Base-by-base conservation (phyloP, 2,888 invertebrate genomes). In the Allygus modestus region DNA sequence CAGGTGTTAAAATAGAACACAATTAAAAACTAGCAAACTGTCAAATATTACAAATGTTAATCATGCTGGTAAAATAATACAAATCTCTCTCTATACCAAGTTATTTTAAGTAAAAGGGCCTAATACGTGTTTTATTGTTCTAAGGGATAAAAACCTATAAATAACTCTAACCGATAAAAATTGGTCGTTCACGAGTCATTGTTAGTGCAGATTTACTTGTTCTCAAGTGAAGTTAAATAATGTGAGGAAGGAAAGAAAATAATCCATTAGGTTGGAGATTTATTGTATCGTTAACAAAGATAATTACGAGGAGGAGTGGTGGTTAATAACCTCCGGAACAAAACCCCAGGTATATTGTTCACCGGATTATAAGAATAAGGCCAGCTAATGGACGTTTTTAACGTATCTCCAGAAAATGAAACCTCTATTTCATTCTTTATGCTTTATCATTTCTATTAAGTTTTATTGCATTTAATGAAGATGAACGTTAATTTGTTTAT, bases 231-330 rank as follows among this genome's bases (percentile, higher is more conserved):
- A 12, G 28, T 31, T 65, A 65, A 65, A 65, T 65, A 65, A 65
- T 65, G 65, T 28, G 31, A 65, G 65, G 11, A 65, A 65, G 20
- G 65, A 65, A 65, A 65, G 65, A 65, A 65, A 65, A 65, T 65
- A 65, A 65, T 65, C 65, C 65, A 65, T 65, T 65, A 65, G 65
- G 28, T 65, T 65, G 65, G 23, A 41, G 71, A 71, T 71, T 71
- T 71, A 71, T 71, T 71, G 71, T 71, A 71, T 41, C 71, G 71
- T 71, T 71, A 71, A 71, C 71, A 71, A 71, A 71, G 71, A 71
- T 71, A 71, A 71, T 71, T 71, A 71, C 71, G 23, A 33, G 41
- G 11, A 41, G 71, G 41, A 71, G 71, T 20, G 71, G 41, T 71
- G 71, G 71, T 71, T 71, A 71, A 71, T 71, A 71, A 41, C 71